Conservation (phyloP, 1,140 invertebrate genomes). For the Rhizoglyphus robini region DNA sequence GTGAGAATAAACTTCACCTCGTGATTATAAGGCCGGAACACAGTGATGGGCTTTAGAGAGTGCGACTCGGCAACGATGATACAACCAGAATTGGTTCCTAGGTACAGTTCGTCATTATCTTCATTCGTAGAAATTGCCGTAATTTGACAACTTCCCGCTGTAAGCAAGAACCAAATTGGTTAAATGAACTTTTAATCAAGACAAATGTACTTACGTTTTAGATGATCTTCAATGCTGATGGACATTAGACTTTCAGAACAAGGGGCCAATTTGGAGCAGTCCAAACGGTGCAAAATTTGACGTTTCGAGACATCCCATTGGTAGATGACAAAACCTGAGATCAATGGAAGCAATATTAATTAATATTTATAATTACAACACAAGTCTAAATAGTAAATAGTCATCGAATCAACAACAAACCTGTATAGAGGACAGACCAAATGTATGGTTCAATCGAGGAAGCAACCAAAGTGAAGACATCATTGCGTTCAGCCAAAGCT, state of each 20-base stretch:
- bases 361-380: conserved; percentile 5
- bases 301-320: conserved; percentile 57
- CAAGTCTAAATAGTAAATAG: no score
- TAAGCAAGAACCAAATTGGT: not conserved
- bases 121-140: conserved; percentile 56
- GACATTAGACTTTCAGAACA: conserved; percentile 81
- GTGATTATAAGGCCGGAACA: conserved; percentile 76
- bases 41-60: conserved; percentile 65
- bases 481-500: conserved; percentile 41
- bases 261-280: conserved; percentile 78
- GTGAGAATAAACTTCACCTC: conserved; percentile 46
- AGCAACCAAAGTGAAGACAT: conserved; percentile 48
- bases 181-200: not conserved
- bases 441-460: conserved; percentile 35
- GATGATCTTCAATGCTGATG: conserved; percentile 73
- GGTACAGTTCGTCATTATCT: conserved; percentile 49
- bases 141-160: conserved; percentile 42
- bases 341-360: conserved; percentile 10
- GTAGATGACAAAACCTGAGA: conserved; percentile 58
- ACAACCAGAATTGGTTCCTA: conserved; percentile 82
- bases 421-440: conserved; percentile 60
- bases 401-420: conserved; percentile 26
- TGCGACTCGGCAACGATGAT: conserved; percentile 67
- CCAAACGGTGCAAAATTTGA: conserved; percentile 58
- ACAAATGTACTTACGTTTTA: conserved; percentile 45